These are phyloP conservation scores for Sternotherus odoratus DNA, from an alignment of 2,797 vertebrate genomes.

Conservation along the genomic window DNA sequence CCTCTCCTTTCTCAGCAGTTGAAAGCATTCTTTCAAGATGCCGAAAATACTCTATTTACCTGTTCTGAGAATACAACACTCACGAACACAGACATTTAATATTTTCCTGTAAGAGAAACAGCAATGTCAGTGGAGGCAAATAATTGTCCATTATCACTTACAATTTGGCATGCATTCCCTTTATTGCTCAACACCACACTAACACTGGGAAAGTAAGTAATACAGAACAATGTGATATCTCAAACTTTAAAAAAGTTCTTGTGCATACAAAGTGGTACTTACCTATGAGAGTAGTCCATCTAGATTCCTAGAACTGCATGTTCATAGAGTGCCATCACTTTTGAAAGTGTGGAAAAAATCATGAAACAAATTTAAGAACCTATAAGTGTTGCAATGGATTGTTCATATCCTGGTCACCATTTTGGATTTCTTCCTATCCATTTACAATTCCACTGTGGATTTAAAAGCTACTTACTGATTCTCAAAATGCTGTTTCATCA, in stretches of 20 bases:
- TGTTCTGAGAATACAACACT: slow-evolving; percentile 43
- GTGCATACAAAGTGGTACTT: neutral
- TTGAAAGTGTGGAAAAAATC: neutral
- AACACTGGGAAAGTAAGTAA: neutral
- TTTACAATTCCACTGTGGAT: neutral
- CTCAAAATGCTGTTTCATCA: neutral
- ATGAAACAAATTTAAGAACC: neutral
- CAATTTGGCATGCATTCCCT: slow-evolving; percentile 19
- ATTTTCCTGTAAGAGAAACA: slow-evolving; percentile 42
- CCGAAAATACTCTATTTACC: slow-evolving; percentile 60
- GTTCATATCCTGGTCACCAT: neutral
- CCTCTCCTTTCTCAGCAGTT: slow-evolving; percentile 62
- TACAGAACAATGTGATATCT: neutral
- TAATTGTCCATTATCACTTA: neutral
- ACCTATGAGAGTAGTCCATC: neutral
- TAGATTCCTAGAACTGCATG: neutral
- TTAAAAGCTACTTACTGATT: neutral
- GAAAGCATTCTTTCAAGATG: slow-evolving; percentile 71
- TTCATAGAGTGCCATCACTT: neutral
- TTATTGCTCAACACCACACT: slow-evolving; percentile 14
- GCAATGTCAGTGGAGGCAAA: slow-evolving; percentile 35
- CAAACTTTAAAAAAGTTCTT: slow-evolving; percentile 12
- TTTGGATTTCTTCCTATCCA: neutral
- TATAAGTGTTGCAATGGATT: neutral
- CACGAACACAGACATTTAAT: slow-evolving; percentile 59